Base-by-base conservation (phyloP, 2,797 vertebrate species). In the Urosaurus nigricauda region DNA sequence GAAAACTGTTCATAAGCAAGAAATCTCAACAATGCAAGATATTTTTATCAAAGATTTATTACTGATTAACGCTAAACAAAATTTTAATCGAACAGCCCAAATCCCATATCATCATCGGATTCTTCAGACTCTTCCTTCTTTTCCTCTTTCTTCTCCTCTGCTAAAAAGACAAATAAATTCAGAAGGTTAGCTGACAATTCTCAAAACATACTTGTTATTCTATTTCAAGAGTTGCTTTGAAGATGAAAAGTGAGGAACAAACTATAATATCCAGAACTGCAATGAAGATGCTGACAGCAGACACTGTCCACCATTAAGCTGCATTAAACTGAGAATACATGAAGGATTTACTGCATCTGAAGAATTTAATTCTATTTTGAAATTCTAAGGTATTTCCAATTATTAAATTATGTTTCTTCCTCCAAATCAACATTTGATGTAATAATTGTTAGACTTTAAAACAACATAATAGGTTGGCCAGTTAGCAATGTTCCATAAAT, bases 31-130 rank as follows among this genome's bases (percentile, higher is more conserved):
- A 85, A 40, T 58, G 65, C 43, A 29, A 0, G 0, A 4, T 86
- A 32, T 88, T 84, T 74, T 80, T 93, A 95, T 95, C 88, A 92
- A 97, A 96, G 26, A 37, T 96, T 97, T 97, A 97, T 96, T 95
- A 91, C 35, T 86, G 89, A 84, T 91, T 93, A 83, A 91, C 88
- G 79, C 60, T 83, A 53, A 81, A 88, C 73, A 83, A 89, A 75
- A 84, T 79, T 94, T 93, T 97, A 98, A 96, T 99, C 98, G 65
- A 99, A 99, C 79, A 99, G 96, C 92, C 98, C 98, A 0, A 99
- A 99, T 97, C 98, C 98, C 98, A 99, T 99, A 94, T 99, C 98
- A 6, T 99, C 98, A 24, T 99, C 98, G 0, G 99, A 99, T 95
- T 98, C 98, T 93, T 99, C 99, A 0, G 99, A 99, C 86, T 99